A percentile compares a stretch with the other conserved stretches of the same genome.
These are phyloP conservation scores for Hesperia comma DNA, from an alignment of 2,888 invertebrate genomes.

Conservation along the genomic window DNA sequence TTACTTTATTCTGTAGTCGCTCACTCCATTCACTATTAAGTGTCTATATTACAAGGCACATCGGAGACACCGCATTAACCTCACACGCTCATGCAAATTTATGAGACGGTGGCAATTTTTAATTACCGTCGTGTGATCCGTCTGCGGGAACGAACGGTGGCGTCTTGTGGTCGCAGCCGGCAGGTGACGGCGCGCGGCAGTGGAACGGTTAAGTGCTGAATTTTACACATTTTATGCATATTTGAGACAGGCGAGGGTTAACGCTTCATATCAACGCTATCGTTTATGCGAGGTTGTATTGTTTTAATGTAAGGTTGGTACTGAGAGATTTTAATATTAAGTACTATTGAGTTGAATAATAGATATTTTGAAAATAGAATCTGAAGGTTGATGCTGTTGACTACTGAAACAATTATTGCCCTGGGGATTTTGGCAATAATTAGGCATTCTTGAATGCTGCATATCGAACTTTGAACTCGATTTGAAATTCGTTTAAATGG, in stretches of 20 bases:
- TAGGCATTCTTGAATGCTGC: no score
- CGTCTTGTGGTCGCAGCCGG: conserved; percentile 46
- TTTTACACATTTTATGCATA: conserved; percentile 85
- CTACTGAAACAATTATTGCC: no score
- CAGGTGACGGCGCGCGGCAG: conserved; percentile 66
- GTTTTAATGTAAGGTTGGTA: background rate
- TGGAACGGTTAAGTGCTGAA: conserved; percentile 81
- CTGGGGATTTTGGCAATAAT: no score
- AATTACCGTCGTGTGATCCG: conserved; percentile 80
- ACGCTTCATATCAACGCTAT: conserved; percentile 1
- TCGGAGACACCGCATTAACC: conserved; percentile 18
- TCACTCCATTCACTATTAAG: background rate
- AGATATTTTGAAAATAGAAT: no score
- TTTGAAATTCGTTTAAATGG: no score
- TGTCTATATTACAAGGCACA: background rate
- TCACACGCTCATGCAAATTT: conserved; percentile 62
- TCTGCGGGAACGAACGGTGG: conserved; percentile 58
- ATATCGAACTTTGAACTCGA: no score
- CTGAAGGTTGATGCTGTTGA: no score
- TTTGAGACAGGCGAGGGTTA: conserved; percentile 58
- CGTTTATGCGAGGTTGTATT: background rate
- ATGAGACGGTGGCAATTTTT: conserved; percentile 76
- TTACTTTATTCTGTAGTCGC: background rate
- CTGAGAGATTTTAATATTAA: no score
- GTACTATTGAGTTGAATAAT: no score